These are phyloP conservation scores for Ischnus inquisitorius DNA, from an alignment of 2,888 invertebrate species.

Conservation along the genomic window DNA sequence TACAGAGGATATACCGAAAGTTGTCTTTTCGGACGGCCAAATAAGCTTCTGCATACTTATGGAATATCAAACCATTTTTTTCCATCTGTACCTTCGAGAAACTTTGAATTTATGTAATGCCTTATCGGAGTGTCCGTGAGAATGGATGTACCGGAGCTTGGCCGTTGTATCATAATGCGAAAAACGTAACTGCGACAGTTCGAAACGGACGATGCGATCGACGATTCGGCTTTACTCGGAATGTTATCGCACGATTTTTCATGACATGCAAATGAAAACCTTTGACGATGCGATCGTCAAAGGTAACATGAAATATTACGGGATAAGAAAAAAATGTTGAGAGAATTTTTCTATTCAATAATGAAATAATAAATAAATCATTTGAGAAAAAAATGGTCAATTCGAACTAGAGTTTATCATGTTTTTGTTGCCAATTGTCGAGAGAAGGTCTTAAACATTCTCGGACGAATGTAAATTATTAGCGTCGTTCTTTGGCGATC, in stretches of 20 bases:
- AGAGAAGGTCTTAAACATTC: too few species aligned
- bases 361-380: too few species aligned
- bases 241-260: neutral
- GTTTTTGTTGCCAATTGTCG: too few species aligned
- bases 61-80: neutral
- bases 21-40: neutral
- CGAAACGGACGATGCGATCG: neutral
- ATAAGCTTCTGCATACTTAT: neutral
- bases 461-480: too few species aligned
- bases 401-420: too few species aligned
- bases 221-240: neutral
- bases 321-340: too few species aligned
- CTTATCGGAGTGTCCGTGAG: neutral
- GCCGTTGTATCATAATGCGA: neutral
- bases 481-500: too few species aligned
- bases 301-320: too few species aligned
- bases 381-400: too few species aligned
- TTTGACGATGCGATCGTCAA: too few species aligned
- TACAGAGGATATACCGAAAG: slow-evolving; percentile 18
- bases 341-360: too few species aligned
- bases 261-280: neutral
- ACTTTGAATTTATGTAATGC: neutral
- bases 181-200: neutral
- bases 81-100: neutral
- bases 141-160: neutral